Percentiles rank a stretch among this genome's conserved stretches.
These are phyloP conservation scores for Corbicula japonica DNA, from an alignment of 2,888 invertebrate genomes.

Conservation along the genomic window DNA sequence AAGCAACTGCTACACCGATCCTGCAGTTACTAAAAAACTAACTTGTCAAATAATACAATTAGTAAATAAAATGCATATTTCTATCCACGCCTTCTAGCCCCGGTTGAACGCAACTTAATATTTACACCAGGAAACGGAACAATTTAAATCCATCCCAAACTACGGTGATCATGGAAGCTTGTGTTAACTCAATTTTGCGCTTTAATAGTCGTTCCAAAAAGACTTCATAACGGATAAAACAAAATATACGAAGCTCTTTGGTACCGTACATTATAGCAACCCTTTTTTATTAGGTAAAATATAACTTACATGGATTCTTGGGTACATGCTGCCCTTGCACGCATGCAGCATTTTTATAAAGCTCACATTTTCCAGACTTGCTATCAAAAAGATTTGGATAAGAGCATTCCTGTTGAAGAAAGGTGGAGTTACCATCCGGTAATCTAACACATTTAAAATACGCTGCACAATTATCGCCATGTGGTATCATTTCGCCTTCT, in stretches of 20 bases:
- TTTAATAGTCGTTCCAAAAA: neutral
- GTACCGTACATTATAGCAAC: neutral
- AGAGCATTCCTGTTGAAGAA: conserved; percentile 39
- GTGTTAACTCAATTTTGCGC: neutral
- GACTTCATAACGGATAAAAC: neutral
- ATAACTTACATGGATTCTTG: conserved; percentile 53
- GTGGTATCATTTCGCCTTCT: conserved; percentile 32
- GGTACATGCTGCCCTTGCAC: conserved; percentile 33
- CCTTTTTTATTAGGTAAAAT: neutral
- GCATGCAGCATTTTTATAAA: conserved; percentile 36
- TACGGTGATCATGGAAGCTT: neutral
- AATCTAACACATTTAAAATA: conserved; percentile 43
- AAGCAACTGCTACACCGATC: too few species aligned
- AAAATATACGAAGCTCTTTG: neutral
- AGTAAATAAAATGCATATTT: too few species aligned
- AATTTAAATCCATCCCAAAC: neutral
- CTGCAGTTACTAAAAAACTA: too few species aligned
- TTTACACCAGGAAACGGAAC: neutral
- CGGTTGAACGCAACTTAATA: too few species aligned
- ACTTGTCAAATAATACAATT: too few species aligned
- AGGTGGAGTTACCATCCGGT: conserved; percentile 27
- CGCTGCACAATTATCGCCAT: conserved; percentile 40
- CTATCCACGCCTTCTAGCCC: too few species aligned
- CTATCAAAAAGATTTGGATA: conserved; percentile 42
- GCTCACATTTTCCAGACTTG: conserved; percentile 43